A percentile compares a stretch with the other conserved stretches of the same genome.
These are phyloP conservation scores for Herpailurus yagouaroundi DNA, from an alignment of 2,113 vertebrate genomes.

Conservation along the genomic window DNA sequence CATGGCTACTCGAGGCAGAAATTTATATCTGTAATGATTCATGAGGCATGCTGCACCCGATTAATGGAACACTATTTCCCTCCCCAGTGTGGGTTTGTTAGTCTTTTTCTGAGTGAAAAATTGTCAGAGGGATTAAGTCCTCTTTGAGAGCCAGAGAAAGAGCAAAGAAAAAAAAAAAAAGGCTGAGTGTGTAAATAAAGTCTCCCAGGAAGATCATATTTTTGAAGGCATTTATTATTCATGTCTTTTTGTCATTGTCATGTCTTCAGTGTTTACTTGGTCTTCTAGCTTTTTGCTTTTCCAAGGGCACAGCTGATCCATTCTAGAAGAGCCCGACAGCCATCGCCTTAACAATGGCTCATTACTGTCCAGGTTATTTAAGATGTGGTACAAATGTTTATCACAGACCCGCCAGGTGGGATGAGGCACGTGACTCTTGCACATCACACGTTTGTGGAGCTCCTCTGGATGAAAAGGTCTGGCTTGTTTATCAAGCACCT, in stretches of 20 bases:
- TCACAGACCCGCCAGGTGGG: conserved; percentile 35
- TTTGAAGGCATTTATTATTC: conserved; percentile 71
- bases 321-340: conserved; percentile 54
- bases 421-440: conserved; percentile 46
- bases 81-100: not conserved
- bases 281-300: conserved; percentile 66
- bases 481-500: not conserved
- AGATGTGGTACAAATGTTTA: conserved; percentile 56
- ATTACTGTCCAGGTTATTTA: conserved; percentile 69
- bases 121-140: conserved; percentile 52
- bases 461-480: not conserved
- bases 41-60: not conserved
- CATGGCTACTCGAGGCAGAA: not conserved
- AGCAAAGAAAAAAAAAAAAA: not conserved
- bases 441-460: not conserved
- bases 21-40: conserved; percentile 43
- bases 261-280: conserved; percentile 63
- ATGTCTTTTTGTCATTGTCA: conserved; percentile 62
- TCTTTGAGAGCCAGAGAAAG: conserved; percentile 54
- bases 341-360: conserved; percentile 55
- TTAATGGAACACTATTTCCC: conserved; percentile 22
- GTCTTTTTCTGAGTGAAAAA: conserved; percentile 65
- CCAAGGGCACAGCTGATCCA: conserved; percentile 49
- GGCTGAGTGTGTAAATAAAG: conserved; percentile 38
- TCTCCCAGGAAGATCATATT: conserved; percentile 63